Percentiles rank a stretch among this genome's conserved stretches.
Conservation (phyloP, 53 echinoderm and acorn worm species). For the Crossaster papposus region DNA sequence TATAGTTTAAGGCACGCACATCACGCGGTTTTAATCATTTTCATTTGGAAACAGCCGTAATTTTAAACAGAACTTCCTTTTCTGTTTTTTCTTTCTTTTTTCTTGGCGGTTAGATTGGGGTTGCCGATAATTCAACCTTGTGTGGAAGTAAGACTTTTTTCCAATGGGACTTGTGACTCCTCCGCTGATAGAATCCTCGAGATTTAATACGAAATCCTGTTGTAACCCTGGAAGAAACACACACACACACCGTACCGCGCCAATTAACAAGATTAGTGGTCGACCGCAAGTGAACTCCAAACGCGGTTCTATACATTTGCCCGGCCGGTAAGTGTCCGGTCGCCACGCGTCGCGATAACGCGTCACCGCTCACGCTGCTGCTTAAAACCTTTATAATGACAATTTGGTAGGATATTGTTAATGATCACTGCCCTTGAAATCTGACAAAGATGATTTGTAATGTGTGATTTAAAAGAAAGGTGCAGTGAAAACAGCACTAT, state of each 20-base stretch:
- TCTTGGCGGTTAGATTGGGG: too few species aligned
- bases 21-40: too few species aligned
- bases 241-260: not conserved
- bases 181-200: not conserved
- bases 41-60: too few species aligned
- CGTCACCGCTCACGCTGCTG: not conserved
- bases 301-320: not conserved
- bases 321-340: not conserved
- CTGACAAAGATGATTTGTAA: not conserved
- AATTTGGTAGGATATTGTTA: not conserved
- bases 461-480: conserved; percentile 5
- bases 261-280: conserved; percentile 35
- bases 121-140: too few species aligned
- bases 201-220: not conserved
- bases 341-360: not conserved
- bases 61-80: too few species aligned
- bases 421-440: conserved; percentile 48
- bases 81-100: too few species aligned
- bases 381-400: not conserved
- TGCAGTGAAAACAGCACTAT: not conserved
- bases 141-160: too few species aligned
- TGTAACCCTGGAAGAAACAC: not conserved
- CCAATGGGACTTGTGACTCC: too few species aligned
- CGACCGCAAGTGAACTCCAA: conserved; percentile 26
- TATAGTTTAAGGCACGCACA: too few species aligned